Evolutionary conservation across 2,888 invertebrate species (phyloP).

Genomic region (Lochmaea crataegi): DNA sequence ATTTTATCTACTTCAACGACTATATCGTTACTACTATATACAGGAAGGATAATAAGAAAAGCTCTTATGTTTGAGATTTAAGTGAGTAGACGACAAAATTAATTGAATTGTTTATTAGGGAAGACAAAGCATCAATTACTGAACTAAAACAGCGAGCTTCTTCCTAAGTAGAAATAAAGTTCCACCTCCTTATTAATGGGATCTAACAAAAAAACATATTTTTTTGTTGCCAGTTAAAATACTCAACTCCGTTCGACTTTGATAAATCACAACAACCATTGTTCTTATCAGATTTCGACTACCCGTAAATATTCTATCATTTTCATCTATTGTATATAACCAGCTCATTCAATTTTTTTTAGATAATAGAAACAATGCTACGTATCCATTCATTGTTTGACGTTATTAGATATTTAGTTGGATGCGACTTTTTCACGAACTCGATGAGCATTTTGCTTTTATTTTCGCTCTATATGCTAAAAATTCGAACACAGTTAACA

Average conservation of each 20-base stretch:
- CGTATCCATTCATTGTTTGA: conserved; percentile 32
- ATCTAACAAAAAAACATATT: background rate
- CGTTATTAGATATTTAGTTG: conserved; percentile 23
- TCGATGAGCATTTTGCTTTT: conserved; percentile 20
- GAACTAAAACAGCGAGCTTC: too few relatives aligned
- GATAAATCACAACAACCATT: background rate
- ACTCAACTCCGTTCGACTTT: conserved; percentile 11
- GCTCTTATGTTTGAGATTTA: too few relatives aligned
- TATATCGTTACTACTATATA: too few relatives aligned
- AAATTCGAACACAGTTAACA: conserved; percentile 13
- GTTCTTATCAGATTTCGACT: conserved; percentile 21
- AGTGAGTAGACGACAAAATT: too few relatives aligned
- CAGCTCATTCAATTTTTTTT: conserved; percentile 24
- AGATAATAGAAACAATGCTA: conserved; percentile 26
- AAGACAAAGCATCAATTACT: too few relatives aligned
- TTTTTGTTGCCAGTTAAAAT: background rate
- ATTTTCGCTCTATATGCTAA: conserved; percentile 5
- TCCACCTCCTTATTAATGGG: too few relatives aligned
- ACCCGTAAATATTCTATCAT: conserved; percentile 30
- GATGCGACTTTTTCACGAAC: conserved; percentile 27
- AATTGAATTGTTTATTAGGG: too few relatives aligned
- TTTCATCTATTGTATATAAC: conserved; percentile 29
- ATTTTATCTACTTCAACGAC: too few relatives aligned
- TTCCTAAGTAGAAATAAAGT: too few relatives aligned
- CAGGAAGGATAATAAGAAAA: too few relatives aligned